Percentiles rank a stretch among this genome's conserved stretches.
These are phyloP conservation scores for Meleagris gallopavo DNA, from an alignment of 2,113 vertebrate species.

Conservation along the genomic window DNA sequence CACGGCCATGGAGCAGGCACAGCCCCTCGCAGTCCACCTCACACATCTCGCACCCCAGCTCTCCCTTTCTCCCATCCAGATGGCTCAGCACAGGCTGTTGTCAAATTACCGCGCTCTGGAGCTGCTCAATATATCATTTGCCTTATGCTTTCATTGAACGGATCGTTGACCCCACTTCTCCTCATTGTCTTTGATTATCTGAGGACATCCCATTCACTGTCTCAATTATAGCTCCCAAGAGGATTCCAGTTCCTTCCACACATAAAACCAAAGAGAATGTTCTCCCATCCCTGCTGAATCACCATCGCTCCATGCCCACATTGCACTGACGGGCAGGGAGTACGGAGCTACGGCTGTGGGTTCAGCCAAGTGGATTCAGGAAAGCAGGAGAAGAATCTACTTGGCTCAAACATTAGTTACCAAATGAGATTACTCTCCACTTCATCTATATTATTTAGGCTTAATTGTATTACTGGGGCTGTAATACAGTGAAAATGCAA, in stretches of 20 bases:
- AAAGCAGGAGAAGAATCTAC: background rate
- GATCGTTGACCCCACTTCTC: constrained; percentile 51
- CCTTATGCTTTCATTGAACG: constrained; percentile 43
- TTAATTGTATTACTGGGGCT: constrained; percentile 50
- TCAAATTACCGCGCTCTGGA: constrained; percentile 1
- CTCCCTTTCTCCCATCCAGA: background rate
- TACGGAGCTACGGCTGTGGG: background rate
- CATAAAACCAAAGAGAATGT: background rate
- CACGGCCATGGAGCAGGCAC: rapidly evolving
- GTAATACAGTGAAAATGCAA: constrained; percentile 53
- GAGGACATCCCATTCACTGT: constrained; percentile 35
- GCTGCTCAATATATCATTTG: background rate
- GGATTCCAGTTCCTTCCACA: constrained; percentile 8
- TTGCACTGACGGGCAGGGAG: background rate
- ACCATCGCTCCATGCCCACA: background rate
- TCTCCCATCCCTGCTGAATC: background rate
- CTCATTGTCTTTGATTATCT: constrained; percentile 57
- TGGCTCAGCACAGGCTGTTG: background rate
- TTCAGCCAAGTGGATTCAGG: background rate
- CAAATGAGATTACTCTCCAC: constrained; percentile 55
- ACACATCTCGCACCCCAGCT: background rate
- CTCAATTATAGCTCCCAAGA: background rate
- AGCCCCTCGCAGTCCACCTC: background rate
- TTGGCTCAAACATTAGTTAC: constrained; percentile 20
- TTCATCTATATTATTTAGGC: constrained; percentile 60